A percentile compares a stretch with the other conserved stretches of the same genome.
These are phyloP conservation scores for Syndactyla subalaris DNA, from an alignment of 2,797 vertebrate species.

Conservation along the genomic window DNA sequence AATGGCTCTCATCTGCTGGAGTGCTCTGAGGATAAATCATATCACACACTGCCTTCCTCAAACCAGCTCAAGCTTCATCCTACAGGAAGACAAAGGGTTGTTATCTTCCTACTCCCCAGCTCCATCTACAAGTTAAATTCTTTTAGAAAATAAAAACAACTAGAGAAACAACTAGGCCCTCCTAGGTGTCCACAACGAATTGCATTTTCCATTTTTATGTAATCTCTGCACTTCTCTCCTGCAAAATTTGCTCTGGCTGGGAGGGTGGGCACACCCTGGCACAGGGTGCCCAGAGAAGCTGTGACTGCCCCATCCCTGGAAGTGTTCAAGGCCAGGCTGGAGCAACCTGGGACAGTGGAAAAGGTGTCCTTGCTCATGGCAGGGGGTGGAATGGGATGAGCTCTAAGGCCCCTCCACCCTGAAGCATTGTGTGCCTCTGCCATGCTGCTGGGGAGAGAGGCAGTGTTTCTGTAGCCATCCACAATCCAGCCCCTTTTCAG, in stretches of 20 bases:
- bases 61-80: neutral
- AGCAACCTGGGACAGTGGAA: neutral
- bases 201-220: neutral
- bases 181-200: neutral
- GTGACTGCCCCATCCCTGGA: neutral
- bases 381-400: neutral
- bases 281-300: neutral
- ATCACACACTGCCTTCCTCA: neutral
- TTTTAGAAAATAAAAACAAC: neutral
- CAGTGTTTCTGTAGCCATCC: neutral
- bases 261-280: neutral
- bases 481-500: neutral
- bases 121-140: neutral
- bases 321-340: neutral
- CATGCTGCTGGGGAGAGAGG: too few species aligned
- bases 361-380: neutral
- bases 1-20: neutral
- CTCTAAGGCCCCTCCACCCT: neutral
- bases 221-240: neutral
- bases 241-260: neutral
- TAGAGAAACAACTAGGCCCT: neutral
- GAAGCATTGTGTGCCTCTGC: neutral
- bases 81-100: neutral
- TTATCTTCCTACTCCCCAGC: rapidly evolving
- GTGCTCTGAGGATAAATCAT: neutral